A percentile compares a stretch with the other conserved stretches of the same genome.
phyloP scores from a whole-genome alignment of 2,888 invertebrate genomes.

The Sycophila texana region DNA sequence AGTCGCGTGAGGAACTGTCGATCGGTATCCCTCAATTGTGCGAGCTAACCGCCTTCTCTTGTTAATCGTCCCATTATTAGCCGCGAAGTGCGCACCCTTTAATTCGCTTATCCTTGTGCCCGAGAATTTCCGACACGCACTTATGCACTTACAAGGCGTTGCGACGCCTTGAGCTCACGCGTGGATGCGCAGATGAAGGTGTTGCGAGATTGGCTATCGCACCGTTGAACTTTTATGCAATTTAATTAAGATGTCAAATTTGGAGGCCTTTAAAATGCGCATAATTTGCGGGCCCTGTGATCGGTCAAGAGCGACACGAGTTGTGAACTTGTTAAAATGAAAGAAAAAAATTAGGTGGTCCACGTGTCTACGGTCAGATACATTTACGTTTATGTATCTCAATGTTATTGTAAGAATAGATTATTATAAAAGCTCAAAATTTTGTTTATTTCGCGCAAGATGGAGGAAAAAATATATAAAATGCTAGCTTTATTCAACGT shows the following conservation, averaged over 20 bases:
- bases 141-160: not conserved
- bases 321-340: no score
- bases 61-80: constrained; percentile 44
- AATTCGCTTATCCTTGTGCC: constrained; percentile 26
- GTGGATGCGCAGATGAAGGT: not conserved
- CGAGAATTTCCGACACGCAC: constrained; percentile 32
- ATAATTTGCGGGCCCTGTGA: not conserved
- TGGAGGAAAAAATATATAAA: no score
- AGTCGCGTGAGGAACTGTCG: constrained; percentile 1
- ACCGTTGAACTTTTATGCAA: constrained; percentile 3
- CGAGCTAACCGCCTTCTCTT: constrained; percentile 40
- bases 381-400: no score
- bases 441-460: no score
- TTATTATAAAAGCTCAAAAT: no score
- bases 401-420: no score
- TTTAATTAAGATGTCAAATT: constrained; percentile 55
- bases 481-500: no score
- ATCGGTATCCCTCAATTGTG: constrained; percentile 46
- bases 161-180: not conserved
- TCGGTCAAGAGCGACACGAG: no score
- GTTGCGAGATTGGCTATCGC: constrained; percentile 38
- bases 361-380: no score
- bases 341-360: no score
- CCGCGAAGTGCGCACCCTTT: constrained; percentile 37
- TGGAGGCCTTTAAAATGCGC: constrained; percentile 32